These are phyloP conservation scores for Raja brachyura DNA, from an alignment of 2,113 vertebrate genomes.

Conservation along the genomic window DNA sequence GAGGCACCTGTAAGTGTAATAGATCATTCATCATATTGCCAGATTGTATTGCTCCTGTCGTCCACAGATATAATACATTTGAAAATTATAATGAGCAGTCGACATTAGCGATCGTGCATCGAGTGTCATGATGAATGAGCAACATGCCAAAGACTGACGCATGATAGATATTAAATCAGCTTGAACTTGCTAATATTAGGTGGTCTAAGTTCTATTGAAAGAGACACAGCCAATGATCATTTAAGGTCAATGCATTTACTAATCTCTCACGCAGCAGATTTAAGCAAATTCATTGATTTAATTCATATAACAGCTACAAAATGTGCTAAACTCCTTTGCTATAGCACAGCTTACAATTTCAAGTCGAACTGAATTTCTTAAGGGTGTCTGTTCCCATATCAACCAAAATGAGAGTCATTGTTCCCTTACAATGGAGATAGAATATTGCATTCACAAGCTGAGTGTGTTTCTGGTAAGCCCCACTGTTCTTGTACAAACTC, in stretches of 20 bases:
- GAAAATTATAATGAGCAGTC: not conserved
- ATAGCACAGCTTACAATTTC: too few species aligned
- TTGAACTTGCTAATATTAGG: not conserved
- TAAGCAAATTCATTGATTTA: not conserved
- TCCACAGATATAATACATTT: not conserved
- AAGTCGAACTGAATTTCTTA: not conserved
- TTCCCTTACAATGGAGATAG: not conserved
- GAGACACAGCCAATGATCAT: not conserved
- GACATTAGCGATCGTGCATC: not conserved
- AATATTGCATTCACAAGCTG: not conserved
- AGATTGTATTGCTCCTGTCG: not conserved
- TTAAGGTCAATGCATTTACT: not conserved
- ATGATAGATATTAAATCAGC: not conserved
- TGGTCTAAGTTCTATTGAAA: not conserved
- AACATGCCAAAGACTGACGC: not conserved
- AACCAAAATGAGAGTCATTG: not conserved
- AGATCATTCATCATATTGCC: not conserved
- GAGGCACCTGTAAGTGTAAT: not conserved
- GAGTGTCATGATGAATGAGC: not conserved
- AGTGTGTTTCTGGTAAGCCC: not conserved
- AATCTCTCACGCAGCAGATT: not conserved
- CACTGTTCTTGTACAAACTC: not conserved
- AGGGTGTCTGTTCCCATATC: not conserved
- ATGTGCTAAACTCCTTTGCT: too few species aligned
- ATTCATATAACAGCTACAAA: not conserved